phyloP scores from a whole-genome alignment of 2,797 vertebrate genomes.

The Perodicticus potto region DNA sequence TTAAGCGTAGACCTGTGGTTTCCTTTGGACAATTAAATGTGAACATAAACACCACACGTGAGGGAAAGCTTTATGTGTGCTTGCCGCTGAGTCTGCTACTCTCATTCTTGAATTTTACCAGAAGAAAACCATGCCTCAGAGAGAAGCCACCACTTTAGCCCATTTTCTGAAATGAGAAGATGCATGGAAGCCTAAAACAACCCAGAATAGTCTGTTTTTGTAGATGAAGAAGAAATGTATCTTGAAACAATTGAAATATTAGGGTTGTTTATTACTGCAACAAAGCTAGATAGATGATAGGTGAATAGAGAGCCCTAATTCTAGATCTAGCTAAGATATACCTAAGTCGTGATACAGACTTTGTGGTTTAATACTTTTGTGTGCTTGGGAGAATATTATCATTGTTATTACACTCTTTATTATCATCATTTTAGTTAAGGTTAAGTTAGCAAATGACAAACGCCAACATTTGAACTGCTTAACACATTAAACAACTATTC shows the following conservation, averaged over 20 bases:
- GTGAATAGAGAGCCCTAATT: not conserved
- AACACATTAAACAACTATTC: not conserved
- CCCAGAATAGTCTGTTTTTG: not conserved
- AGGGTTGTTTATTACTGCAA: not conserved
- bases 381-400: not conserved
- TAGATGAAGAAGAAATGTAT: not conserved
- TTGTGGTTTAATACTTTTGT: not conserved
- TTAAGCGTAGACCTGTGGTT: not conserved
- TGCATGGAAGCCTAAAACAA: not conserved
- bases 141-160: not conserved
- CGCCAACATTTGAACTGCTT: not conserved
- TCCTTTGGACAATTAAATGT: not conserved
- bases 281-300: not conserved
- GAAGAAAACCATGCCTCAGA: not conserved
- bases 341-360: not conserved
- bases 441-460: not conserved
- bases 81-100: not conserved
- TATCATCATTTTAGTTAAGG: not conserved
- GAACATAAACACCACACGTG: not conserved
- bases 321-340: not conserved
- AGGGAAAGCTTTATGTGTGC: not conserved
- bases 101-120: not conserved
- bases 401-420: not conserved
- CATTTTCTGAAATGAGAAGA: not conserved
- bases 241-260: not conserved